A percentile compares a stretch with the other conserved stretches of the same genome.
These are phyloP conservation scores for Microtus richardsoni DNA, from an alignment of 2,113 vertebrate species.

Conservation along the genomic window DNA sequence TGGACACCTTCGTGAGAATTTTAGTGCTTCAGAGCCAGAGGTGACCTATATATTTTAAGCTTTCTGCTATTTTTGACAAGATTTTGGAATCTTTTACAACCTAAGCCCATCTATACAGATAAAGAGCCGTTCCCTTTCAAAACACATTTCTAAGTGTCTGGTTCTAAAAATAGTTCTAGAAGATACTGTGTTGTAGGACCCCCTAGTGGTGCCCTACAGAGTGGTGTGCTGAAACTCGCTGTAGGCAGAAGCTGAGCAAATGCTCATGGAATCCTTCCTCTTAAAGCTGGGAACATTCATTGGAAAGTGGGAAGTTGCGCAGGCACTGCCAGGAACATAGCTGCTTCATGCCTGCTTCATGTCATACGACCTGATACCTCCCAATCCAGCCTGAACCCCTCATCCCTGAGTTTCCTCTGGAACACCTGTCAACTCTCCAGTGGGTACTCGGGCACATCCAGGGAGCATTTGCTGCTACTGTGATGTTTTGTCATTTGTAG, in stretches of 20 bases:
- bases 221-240: slow-evolving; percentile 7
- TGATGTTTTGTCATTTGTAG: slow-evolving; percentile 6
- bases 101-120: neutral
- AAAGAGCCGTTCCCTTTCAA: neutral
- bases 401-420: neutral
- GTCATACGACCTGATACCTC: neutral
- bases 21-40: neutral
- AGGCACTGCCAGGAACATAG: neutral
- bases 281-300: neutral
- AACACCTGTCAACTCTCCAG: neutral
- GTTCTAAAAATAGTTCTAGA: slow-evolving; percentile 37
- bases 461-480: slow-evolving; percentile 8
- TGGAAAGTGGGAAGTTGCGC: neutral
- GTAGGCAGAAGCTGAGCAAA: neutral
- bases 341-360: neutral
- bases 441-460: neutral
- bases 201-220: neutral
- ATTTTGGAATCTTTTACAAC: slow-evolving; percentile 39
- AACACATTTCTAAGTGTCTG: neutral
- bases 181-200: neutral
- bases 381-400: neutral
- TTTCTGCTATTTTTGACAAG: slow-evolving; percentile 53
- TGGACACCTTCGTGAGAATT: neutral
- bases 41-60: neutral
- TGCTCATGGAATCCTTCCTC: neutral